phyloP scores from a whole-genome alignment of 2,797 vertebrate genomes.

The Hybognathus amarus region DNA sequence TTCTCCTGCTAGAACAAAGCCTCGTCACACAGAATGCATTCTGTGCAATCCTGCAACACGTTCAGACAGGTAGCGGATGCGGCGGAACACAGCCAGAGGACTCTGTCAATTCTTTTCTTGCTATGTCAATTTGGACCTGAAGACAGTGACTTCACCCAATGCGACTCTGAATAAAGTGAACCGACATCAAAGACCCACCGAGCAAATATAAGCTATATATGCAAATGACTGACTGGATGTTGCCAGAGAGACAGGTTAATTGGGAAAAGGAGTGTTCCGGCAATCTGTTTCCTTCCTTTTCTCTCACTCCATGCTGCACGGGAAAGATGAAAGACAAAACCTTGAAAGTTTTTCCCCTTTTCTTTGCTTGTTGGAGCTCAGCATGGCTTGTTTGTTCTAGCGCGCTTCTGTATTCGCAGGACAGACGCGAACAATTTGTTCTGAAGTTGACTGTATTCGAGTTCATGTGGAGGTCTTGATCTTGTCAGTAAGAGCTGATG shows the following conservation, averaged over 20 bases:
- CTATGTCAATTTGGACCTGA: slow-evolving; percentile 45
- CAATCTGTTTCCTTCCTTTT: slow-evolving; percentile 38
- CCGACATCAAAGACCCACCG: slow-evolving; percentile 47
- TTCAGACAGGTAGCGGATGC: slow-evolving; percentile 50
- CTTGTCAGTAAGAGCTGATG: neutral
- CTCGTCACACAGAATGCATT: slow-evolving; percentile 45
- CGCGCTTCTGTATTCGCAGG: neutral
- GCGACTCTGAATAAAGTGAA: slow-evolving; percentile 23
- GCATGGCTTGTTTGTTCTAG: slow-evolving; percentile 15
- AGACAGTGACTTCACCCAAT: slow-evolving; percentile 49
- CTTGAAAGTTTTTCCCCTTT: slow-evolving; percentile 1
- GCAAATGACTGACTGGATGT: slow-evolving; percentile 46
- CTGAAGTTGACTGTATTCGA: slow-evolving; percentile 9
- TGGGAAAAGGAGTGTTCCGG: slow-evolving; percentile 21
- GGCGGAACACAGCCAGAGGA: neutral
- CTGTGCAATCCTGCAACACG: slow-evolving; percentile 54
- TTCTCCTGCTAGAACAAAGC: slow-evolving; percentile 51
- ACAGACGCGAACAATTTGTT: slow-evolving; percentile 32
- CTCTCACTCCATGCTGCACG: neutral
- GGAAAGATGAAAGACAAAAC: slow-evolving; percentile 37
- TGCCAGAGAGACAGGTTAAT: slow-evolving; percentile 50
- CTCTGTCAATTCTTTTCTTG: slow-evolving; percentile 42
- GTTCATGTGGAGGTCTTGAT: slow-evolving; percentile 17
- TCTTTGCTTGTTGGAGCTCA: slow-evolving; percentile 18
- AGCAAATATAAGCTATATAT: slow-evolving; percentile 45